These are phyloP conservation scores for Hemicrepidius hirtus DNA, from an alignment of 2,888 invertebrate species.

Conservation along the genomic window DNA sequence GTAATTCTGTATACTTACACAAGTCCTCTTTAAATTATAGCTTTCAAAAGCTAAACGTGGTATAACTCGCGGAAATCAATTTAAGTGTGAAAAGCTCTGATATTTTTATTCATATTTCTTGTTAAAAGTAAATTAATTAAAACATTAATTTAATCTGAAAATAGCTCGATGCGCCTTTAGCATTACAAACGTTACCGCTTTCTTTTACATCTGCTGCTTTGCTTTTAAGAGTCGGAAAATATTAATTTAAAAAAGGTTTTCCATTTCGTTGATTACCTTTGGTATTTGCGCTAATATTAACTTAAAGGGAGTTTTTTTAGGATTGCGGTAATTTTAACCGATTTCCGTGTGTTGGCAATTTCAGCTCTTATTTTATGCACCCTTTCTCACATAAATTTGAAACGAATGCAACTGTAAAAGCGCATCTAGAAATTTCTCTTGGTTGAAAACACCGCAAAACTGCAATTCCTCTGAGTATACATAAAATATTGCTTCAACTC, in stretches of 20 bases:
- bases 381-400: background rate
- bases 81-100: background rate
- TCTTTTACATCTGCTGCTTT: background rate
- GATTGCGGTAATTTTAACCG: background rate
- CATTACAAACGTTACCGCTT: slow-evolving; percentile 1
- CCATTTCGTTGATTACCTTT: background rate
- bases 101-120: slow-evolving; percentile 9
- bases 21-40: no score
- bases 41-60: no score
- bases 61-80: slow-evolving; percentile 3
- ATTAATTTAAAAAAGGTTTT: background rate
- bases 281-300: background rate
- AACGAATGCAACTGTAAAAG: background rate
- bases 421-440: background rate
- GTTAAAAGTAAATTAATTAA: slow-evolving; percentile 9
- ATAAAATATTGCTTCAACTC: slow-evolving; percentile 17
- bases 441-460: background rate
- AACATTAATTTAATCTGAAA: background rate
- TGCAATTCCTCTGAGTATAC: background rate
- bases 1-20: slow-evolving; percentile 9
- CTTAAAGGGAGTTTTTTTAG: background rate
- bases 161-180: slow-evolving; percentile 5
- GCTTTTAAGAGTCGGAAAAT: background rate
- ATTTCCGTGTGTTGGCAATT: background rate
- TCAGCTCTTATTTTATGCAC: background rate